Evolutionary conservation across 2,888 invertebrate species (phyloP).

Genomic region (Nomada lathburiana): DNA sequence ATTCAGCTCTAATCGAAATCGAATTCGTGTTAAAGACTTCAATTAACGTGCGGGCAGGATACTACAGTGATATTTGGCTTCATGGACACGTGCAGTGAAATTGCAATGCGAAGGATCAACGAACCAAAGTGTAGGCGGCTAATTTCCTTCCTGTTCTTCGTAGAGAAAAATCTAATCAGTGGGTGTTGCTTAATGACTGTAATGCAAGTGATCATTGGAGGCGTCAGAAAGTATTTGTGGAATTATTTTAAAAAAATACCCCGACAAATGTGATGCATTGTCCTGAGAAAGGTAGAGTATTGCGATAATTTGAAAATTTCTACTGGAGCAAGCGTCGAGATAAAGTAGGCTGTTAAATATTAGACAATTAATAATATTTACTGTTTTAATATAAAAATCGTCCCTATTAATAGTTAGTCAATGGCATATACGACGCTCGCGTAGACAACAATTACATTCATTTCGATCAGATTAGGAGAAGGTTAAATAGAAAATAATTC

Average conservation of each 20-base stretch:
- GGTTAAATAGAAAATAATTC: too few species aligned
- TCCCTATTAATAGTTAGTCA: too few species aligned
- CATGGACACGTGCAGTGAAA: constrained; percentile 16
- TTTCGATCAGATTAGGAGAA: too few species aligned
- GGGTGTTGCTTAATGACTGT: not conserved
- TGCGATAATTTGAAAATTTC: not conserved
- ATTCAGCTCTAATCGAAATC: not conserved
- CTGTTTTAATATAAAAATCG: too few species aligned
- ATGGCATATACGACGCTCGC: too few species aligned
- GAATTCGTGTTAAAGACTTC: constrained; percentile 1
- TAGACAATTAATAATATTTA: too few species aligned
- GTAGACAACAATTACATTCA: too few species aligned
- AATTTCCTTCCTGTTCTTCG: not conserved
- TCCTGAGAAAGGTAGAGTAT: constrained; percentile 18
- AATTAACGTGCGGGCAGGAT: not conserved
- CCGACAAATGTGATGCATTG: not conserved
- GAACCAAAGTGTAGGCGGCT: not conserved
- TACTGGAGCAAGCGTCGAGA: not conserved
- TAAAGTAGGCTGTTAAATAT: not conserved
- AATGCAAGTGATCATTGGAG: not conserved
- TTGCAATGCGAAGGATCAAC: not conserved
- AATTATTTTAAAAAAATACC: not conserved
- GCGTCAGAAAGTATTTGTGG: not conserved
- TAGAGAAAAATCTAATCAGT: not conserved
- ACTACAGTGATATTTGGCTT: not conserved